Percentiles rank a stretch among this genome's conserved stretches.
Evolutionary conservation across 2,113 vertebrate species (phyloP).

Genomic region (Protobothrops mucrosquamatus): DNA sequence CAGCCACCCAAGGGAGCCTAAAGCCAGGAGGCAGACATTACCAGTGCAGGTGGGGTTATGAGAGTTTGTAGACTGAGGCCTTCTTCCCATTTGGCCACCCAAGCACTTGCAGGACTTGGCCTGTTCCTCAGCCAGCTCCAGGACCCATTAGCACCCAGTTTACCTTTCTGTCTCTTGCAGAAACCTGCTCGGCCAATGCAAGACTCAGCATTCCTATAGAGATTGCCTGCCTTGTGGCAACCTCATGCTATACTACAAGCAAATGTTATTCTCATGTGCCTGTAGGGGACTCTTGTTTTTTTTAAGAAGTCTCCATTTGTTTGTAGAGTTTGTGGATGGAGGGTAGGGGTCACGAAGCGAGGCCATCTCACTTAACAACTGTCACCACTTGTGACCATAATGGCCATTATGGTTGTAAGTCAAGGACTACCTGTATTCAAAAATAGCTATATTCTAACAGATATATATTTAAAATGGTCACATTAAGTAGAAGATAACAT

Average conservation of each 20-base stretch:
- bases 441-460: not conserved
- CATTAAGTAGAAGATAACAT: not conserved
- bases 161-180: not conserved
- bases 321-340: not conserved
- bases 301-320: not conserved
- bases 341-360: not conserved
- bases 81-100: not conserved
- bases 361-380: not conserved
- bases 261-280: not conserved
- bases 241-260: not conserved
- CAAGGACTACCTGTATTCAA: not conserved
- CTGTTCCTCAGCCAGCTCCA: not conserved
- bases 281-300: too few relatives aligned
- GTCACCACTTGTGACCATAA: not conserved
- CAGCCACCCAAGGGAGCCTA: not conserved
- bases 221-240: not conserved
- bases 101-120: not conserved
- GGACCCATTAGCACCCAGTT: not conserved
- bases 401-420: not conserved
- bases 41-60: not conserved
- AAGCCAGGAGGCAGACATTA: too few relatives aligned
- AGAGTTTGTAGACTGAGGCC: not conserved
- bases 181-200: not conserved
- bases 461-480: rapidly evolving
- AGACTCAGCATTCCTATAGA: not conserved